These are phyloP conservation scores for Camelus bactrianus DNA, from an alignment of 2,113 vertebrate genomes.

Conservation along the genomic window DNA sequence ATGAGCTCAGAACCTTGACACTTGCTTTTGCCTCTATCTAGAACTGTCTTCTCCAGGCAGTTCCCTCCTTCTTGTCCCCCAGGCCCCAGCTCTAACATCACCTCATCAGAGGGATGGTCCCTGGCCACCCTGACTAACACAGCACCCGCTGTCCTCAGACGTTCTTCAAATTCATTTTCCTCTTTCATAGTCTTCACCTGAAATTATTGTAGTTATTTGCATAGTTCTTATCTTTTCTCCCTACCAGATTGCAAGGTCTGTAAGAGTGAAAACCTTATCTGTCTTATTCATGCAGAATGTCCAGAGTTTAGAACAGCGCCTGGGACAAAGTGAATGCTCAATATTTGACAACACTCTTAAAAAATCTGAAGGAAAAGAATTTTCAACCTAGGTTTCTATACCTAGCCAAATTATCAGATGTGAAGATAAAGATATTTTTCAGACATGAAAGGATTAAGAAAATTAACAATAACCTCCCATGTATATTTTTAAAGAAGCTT, in stretches of 20 bases:
- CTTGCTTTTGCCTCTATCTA: background rate
- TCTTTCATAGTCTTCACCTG: background rate
- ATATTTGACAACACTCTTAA: background rate
- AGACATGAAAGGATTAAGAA: background rate
- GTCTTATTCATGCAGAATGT: background rate
- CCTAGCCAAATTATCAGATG: background rate
- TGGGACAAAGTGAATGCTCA: background rate
- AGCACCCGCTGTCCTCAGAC: background rate
- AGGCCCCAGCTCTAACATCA: background rate
- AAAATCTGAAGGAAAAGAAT: background rate
- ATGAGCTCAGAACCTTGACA: background rate
- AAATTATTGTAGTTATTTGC: background rate
- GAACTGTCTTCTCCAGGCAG: background rate
- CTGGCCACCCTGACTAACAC: background rate
- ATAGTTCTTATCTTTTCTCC: background rate
- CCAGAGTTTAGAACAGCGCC: background rate
- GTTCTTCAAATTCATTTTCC: background rate
- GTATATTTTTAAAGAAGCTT: background rate
- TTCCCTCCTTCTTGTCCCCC: background rate
- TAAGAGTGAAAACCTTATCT: background rate
- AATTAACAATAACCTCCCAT: background rate
- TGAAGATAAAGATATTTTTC: background rate
- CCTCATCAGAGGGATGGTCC: background rate
- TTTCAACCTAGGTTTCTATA: conserved; percentile 24
- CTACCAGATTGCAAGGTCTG: background rate